Percentiles rank a stretch among this genome's conserved stretches.
Evolutionary conservation across 53 echinoderm and acorn worm genomes (phyloP).

Genomic region (Holothuria leucospilota): DNA sequence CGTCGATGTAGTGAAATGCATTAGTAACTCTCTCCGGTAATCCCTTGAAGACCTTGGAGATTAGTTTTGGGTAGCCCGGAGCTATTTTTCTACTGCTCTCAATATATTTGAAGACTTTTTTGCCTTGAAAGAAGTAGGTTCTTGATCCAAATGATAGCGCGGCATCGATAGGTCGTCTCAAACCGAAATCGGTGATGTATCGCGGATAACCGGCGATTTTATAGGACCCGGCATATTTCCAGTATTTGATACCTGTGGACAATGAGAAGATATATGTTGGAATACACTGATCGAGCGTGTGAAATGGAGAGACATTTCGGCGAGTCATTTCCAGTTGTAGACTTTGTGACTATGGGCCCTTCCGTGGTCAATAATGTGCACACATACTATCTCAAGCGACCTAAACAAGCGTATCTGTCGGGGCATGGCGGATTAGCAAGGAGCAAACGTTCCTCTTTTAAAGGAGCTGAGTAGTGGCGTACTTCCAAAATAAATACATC

Average conservation of each 20-base stretch:
- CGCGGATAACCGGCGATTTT: conserved; percentile 74
- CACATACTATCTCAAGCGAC: too few species aligned
- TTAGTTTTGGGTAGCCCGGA: conserved; percentile 63
- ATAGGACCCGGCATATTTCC: conserved; percentile 76
- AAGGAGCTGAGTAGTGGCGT: too few species aligned
- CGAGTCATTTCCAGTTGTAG: too few species aligned
- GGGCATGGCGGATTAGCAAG: too few species aligned
- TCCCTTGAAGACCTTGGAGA: conserved; percentile 53
- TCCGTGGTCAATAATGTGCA: too few species aligned
- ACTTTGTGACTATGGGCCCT: too few species aligned
- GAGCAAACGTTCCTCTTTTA: too few species aligned
- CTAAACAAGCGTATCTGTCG: too few species aligned
- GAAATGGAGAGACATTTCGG: too few species aligned
- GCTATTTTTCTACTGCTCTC: conserved; percentile 54
- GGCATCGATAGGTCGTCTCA: conserved; percentile 75
- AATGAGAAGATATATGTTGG: not conserved
- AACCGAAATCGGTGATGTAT: conserved; percentile 72
- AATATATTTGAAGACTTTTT: conserved; percentile 58
- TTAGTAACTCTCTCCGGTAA: conserved; percentile 61
- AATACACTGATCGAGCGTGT: too few species aligned
- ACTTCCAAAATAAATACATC: too few species aligned
- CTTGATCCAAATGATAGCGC: conserved; percentile 58
- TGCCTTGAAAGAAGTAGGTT: conserved; percentile 87
- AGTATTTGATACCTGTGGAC: conserved; percentile 79
- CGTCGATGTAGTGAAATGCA: conserved; percentile 62